A percentile compares a stretch with the other conserved stretches of the same genome.
Evolutionary conservation across 2,797 vertebrate genomes (phyloP).

Genomic region (Heliangelus exortis): DNA sequence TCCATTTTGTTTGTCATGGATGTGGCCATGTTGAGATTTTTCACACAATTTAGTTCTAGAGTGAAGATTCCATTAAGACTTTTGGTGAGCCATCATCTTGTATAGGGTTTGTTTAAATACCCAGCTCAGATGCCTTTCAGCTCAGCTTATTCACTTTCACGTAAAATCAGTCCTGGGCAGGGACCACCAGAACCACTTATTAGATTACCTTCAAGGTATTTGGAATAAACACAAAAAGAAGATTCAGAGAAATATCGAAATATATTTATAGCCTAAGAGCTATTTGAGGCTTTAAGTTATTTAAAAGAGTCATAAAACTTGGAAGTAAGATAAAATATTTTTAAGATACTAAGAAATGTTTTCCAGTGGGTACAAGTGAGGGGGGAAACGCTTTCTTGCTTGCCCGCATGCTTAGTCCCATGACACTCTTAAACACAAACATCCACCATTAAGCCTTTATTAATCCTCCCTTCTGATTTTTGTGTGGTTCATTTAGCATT

Average conservation of each 20-base stretch:
- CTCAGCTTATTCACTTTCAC: background rate
- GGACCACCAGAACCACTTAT: background rate
- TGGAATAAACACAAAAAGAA: background rate
- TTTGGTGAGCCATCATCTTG: background rate
- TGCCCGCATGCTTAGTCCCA: background rate
- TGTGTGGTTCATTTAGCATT: conserved; percentile 5
- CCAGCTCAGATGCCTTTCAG: background rate
- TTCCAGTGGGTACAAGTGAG: background rate
- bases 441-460: background rate
- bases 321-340: background rate
- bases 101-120: background rate
- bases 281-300: background rate
- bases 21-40: background rate
- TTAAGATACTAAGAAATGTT: background rate
- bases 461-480: conserved; percentile 43
- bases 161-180: background rate
- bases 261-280: background rate
- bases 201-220: background rate
- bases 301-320: background rate
- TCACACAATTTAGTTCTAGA: background rate
- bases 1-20: background rate
- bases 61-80: background rate
- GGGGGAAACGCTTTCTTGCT: background rate
- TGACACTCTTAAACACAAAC: background rate
- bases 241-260: background rate